Evolutionary conservation across 2,113 vertebrate species (phyloP).

Genomic region (Arenaria interpres): DNA sequence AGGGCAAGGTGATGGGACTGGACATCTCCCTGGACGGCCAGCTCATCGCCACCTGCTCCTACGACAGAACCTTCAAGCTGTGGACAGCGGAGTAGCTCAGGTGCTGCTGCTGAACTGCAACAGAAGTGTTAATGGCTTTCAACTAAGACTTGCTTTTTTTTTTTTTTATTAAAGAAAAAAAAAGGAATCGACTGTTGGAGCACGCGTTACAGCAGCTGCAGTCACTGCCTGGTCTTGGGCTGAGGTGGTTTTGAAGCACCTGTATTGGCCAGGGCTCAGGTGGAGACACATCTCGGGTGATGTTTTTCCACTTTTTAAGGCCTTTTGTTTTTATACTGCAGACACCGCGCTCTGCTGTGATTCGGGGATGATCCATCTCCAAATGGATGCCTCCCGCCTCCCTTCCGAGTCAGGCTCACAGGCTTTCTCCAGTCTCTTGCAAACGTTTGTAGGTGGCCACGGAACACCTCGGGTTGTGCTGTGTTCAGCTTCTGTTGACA

Average conservation of each 20-base stretch:
- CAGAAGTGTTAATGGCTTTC: fast-evolving
- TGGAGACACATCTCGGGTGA: neutral
- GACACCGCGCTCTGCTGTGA: neutral
- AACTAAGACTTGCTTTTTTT: neutral
- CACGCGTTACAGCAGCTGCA: neutral
- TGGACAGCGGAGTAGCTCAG: slow-evolving; percentile 88
- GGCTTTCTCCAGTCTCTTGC: neutral
- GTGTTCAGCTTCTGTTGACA: neutral
- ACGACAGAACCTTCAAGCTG: slow-evolving; percentile 96
- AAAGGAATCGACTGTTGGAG: fast-evolving
- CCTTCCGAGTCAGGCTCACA: neutral
- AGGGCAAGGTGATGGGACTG: slow-evolving; percentile 97
- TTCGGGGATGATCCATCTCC: neutral
- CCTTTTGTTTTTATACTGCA: neutral
- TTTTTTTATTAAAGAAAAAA: neutral
- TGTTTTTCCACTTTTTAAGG: neutral
- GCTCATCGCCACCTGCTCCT: slow-evolving; percentile 95
- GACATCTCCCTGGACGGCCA: slow-evolving; percentile 93
- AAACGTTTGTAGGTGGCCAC: neutral
- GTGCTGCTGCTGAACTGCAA: neutral
- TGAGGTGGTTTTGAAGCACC: neutral
- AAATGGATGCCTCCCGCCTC: neutral
- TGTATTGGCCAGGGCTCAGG: neutral
- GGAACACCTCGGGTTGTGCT: neutral
- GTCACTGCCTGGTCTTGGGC: neutral